These are phyloP conservation scores for Pachypeltis micranthus DNA, from an alignment of 1,140 invertebrate genomes.

Conservation along the genomic window DNA sequence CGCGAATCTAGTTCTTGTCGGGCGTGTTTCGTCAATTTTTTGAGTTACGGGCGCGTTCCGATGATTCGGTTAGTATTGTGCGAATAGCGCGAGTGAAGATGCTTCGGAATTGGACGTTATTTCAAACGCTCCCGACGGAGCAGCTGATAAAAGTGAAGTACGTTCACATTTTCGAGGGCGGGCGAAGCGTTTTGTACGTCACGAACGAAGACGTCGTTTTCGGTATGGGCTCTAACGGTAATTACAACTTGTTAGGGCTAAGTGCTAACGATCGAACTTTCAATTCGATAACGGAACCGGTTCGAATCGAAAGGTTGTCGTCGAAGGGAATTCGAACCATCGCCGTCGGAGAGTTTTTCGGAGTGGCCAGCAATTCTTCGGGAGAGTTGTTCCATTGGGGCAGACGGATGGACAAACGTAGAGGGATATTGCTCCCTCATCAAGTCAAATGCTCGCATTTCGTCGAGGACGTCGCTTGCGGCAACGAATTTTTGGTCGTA, in stretches of 20 bases:
- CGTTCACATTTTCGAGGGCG: neutral
- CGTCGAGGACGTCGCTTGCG: neutral
- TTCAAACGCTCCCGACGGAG: neutral
- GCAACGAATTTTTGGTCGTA: neutral
- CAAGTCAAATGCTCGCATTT: constrained; percentile 1
- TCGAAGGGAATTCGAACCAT: neutral
- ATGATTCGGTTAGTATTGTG: too few relatives aligned
- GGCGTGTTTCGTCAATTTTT: too few relatives aligned
- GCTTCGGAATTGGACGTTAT: neutral
- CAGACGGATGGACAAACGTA: neutral
- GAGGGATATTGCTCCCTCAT: neutral
- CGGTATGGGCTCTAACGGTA: neutral
- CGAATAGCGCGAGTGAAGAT: neutral
- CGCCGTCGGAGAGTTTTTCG: neutral
- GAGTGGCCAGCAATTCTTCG: neutral
- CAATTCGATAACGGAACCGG: neutral
- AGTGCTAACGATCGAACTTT: neutral
- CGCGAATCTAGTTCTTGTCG: too few relatives aligned
- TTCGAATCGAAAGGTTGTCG: neutral
- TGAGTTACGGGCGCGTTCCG: too few relatives aligned
- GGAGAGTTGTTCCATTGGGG: neutral
- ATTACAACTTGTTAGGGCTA: neutral
- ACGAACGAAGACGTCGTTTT: neutral
- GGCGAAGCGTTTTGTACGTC: neutral
- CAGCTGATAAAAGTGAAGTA: neutral